Conservation (phyloP, 2,797 vertebrate genomes). For the Poecile montanus region DNA sequence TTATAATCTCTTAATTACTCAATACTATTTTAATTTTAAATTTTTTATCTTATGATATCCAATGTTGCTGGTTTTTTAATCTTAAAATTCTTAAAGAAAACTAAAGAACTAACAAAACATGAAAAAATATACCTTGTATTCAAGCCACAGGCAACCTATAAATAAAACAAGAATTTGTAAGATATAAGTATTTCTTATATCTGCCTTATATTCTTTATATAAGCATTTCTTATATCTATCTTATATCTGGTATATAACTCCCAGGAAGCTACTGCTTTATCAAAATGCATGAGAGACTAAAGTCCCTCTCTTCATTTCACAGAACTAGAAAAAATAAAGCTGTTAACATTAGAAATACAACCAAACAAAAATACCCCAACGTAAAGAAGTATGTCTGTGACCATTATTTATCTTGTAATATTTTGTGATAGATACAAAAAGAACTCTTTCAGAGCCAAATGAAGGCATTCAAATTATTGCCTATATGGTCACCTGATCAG, state of each 20-base stretch:
- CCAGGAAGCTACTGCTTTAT: neutral
- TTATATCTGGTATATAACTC: neutral
- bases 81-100: neutral
- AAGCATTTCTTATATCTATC: too few relatives aligned
- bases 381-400: neutral
- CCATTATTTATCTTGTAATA: neutral
- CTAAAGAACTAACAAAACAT: neutral
- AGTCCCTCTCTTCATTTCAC: neutral
- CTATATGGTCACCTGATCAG: neutral
- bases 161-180: slow-evolving; percentile 51
- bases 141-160: slow-evolving; percentile 74
- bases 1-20: neutral
- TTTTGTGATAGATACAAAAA: neutral
- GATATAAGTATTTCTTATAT: neutral
- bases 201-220: too few relatives aligned
- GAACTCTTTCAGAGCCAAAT: neutral
- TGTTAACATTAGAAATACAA: neutral
- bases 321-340: neutral
- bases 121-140: slow-evolving; percentile 70
- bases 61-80: neutral
- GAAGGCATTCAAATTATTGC: neutral
- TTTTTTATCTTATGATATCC: neutral
- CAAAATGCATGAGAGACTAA: neutral
- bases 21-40: neutral
- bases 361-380: neutral